Base-by-base conservation (phyloP, 2,797 vertebrate species). In the Sorex maritimensis region DNA sequence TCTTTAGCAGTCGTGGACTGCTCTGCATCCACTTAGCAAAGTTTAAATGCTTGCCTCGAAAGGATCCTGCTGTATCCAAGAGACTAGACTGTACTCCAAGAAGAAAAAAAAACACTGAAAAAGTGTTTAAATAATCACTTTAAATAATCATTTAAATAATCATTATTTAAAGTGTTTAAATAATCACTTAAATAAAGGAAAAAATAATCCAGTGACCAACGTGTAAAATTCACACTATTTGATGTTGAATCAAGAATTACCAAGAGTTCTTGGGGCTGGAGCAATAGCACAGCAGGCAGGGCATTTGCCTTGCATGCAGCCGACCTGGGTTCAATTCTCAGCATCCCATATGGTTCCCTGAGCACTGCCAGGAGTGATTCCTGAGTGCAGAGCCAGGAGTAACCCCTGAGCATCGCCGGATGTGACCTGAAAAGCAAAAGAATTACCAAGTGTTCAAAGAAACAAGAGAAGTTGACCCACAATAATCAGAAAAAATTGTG, bases 131-230 rank as follows among this genome's bases (percentile, higher is more conserved):
- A 92, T 30, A n/a, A n/a, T n/a, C n/a, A n/a, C n/a, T n/a, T n/a
- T n/a, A n/a, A n/a, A n/a, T n/a, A n/a, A n/a, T n/a, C n/a, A n/a
- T n/a, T n/a, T n/a, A n/a, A n/a, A n/a, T n/a, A n/a, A n/a, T n/a
- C n/a, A n/a, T n/a, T n/a, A n/a, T n/a, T n/a, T n/a, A 90, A 91
- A 52, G 61, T 6, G 19, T 86, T 91, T 83, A 79, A 94, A 92
- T 30, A n/a, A n/a, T n/a, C n/a, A n/a, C n/a, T 91, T 83, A 79
- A 94, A 92, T 30, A 4, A 9, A 12, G 72, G 28, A n/a, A 55
- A 75, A 75, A 79, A 77, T 44, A 91, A 77, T 30, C 26, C 14
- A 17, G n/a, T 44, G 87, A 8, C 2, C 41, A 94, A n/a, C 19
- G 24, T 61, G 21, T 72, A 81, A 77, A 85, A 81, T 93, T 61